These are phyloP conservation scores for Lerista edwardsae DNA, from an alignment of 2,797 vertebrate genomes.

Conservation along the genomic window DNA sequence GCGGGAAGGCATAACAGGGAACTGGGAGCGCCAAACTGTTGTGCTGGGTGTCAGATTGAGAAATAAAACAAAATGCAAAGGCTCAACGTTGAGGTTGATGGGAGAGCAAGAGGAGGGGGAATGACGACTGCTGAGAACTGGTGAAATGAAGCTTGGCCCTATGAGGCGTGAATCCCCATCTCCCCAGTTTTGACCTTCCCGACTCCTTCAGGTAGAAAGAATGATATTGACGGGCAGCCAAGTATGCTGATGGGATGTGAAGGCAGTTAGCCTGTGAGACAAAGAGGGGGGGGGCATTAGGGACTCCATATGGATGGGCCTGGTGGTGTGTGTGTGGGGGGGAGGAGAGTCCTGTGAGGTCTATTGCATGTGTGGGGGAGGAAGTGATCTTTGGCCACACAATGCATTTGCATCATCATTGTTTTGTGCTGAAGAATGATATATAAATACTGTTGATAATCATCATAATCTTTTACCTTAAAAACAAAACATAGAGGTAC, in stretches of 20 bases:
- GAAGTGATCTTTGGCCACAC: no score
- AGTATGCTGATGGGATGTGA: background rate
- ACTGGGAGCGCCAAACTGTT: background rate
- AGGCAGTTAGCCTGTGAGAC: background rate
- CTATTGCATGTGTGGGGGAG: background rate
- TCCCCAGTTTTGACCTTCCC: constrained; percentile 9
- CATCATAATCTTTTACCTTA: no score
- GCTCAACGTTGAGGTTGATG: background rate
- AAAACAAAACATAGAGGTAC: no score
- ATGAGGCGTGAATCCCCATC: background rate
- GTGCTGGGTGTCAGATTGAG: background rate
- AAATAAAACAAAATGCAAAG: background rate
- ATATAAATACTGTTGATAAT: no score
- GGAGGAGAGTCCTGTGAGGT: no score
- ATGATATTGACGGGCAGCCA: constrained; percentile 1
- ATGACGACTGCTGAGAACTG: background rate
- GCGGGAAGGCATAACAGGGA: no score
- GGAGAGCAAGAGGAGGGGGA: background rate
- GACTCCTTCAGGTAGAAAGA: constrained; percentile 22
- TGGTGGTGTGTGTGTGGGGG: no score
- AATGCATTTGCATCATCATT: background rate
- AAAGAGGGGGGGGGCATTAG: background rate
- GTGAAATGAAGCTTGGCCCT: background rate
- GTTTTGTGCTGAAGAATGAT: no score
- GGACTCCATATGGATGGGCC: background rate